phyloP scores from a whole-genome alignment of 2,113 vertebrate species.

The Zosterops pallidus region DNA sequence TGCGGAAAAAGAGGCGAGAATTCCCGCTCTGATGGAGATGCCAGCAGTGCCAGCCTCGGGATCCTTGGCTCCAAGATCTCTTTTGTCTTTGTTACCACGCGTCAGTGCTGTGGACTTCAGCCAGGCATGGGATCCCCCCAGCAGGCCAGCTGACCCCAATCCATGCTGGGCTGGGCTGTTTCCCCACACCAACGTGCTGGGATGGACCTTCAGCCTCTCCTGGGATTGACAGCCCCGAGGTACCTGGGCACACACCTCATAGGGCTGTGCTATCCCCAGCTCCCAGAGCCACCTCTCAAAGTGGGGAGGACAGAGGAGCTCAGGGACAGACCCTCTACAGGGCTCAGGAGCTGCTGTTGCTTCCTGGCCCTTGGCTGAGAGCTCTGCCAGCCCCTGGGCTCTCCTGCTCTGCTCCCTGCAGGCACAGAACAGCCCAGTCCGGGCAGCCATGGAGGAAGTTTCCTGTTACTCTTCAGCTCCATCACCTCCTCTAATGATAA shows the following conservation, averaged over 20 bases:
- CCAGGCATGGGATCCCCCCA: not conserved
- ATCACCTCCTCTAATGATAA: constrained; percentile 54
- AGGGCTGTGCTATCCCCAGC: not conserved
- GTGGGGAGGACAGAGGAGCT: not conserved
- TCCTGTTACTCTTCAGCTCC: constrained; percentile 41
- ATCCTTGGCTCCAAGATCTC: constrained; percentile 19
- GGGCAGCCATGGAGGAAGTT: not conserved
- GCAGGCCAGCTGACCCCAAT: rapidly evolving
- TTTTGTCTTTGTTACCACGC: not conserved
- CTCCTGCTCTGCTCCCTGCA: not conserved
- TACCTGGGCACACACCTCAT: rapidly evolving
- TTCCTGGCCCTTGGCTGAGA: not conserved
- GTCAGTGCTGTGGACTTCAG: not conserved
- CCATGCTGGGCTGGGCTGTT: not conserved
- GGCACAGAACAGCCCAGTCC: not conserved
- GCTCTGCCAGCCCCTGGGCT: not conserved
- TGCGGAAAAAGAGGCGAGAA: constrained; percentile 29
- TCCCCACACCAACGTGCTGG: rapidly evolving
- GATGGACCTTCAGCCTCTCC: not conserved
- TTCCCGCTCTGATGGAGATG: not conserved
- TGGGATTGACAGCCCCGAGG: not conserved
- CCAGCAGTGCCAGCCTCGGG: not conserved
- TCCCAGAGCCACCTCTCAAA: not conserved
- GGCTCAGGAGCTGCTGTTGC: not conserved
- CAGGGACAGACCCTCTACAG: not conserved